Conservation (phyloP, 2,888 invertebrate species). For the Folsomia candida region DNA sequence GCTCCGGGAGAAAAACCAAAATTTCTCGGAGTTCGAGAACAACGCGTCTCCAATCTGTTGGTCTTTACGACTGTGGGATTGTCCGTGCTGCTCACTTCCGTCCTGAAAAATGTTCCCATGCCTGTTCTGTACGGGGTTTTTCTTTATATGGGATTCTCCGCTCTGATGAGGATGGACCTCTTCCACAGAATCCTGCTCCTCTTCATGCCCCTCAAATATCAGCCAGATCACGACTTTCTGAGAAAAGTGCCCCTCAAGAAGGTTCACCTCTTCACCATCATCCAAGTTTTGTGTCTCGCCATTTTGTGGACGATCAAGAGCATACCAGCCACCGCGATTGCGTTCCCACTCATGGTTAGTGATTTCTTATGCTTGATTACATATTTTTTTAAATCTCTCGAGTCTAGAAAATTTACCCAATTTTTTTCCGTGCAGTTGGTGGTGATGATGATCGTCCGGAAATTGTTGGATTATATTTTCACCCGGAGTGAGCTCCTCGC, state of each 20-base stretch:
- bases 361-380: background rate
- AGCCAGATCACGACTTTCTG: constrained; percentile 61
- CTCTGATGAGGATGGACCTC: constrained; percentile 59
- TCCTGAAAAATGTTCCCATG: constrained; percentile 59
- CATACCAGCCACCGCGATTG: constrained; percentile 59
- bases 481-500: background rate
- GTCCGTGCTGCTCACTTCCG: constrained; percentile 59
- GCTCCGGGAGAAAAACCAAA: constrained; percentile 58
- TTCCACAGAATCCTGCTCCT: constrained; percentile 60
- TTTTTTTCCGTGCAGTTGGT: background rate
- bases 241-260: constrained; percentile 60
- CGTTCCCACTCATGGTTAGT: constrained; percentile 62
- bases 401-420: background rate
- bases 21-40: constrained; percentile 58
- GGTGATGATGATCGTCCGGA: background rate
- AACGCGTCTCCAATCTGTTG: constrained; percentile 59
- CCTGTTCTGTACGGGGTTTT: constrained; percentile 62
- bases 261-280: constrained; percentile 58
- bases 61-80: constrained; percentile 61
- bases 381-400: background rate
- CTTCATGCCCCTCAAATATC: constrained; percentile 63
- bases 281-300: constrained; percentile 57
- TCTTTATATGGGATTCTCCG: constrained; percentile 61
- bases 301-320: constrained; percentile 58
- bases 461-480: background rate